phyloP scores from a whole-genome alignment of 1,140 invertebrate species.

The Pseudomyrmex pallidus region DNA sequence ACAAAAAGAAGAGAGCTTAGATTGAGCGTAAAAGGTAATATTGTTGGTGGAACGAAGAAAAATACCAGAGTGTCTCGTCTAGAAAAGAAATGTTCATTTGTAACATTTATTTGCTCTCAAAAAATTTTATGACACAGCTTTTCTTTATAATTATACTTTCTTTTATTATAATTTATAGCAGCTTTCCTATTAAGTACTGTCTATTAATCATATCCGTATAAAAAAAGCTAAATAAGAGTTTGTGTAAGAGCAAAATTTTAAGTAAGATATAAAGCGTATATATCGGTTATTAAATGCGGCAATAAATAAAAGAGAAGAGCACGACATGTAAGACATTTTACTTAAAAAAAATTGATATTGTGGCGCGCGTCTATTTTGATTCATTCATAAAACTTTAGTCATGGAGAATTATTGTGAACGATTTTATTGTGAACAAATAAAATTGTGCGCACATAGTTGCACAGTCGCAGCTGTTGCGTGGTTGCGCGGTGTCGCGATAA shows the following conservation, averaged over 20 bases:
- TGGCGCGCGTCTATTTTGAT: neutral
- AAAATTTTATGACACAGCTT: neutral
- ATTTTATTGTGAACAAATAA: constrained; percentile 11
- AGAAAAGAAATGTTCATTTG: constrained; percentile 47
- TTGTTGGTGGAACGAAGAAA: constrained; percentile 53
- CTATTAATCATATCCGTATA: neutral
- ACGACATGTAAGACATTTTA: neutral
- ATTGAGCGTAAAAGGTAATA: constrained; percentile 59
- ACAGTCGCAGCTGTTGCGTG: neutral
- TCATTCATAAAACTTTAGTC: neutral
- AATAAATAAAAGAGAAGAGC: neutral
- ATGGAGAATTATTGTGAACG: too few relatives aligned
- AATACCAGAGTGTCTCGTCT: constrained; percentile 41
- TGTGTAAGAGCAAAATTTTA: neutral
- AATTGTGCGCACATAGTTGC: neutral
- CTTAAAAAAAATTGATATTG: constrained; percentile 7
- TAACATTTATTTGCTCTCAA: constrained; percentile 33
- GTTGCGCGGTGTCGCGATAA: constrained; percentile 1
- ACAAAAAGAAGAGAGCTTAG: constrained; percentile 47
- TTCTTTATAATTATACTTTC: neutral
- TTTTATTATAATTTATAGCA: neutral
- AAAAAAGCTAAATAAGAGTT: neutral
- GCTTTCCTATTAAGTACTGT: neutral
- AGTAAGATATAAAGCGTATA: neutral
- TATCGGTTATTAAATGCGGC: neutral